Evolutionary conservation across 1,140 invertebrate species (phyloP), one percentile per base, ranked within the genome.

Genomic region (Homarus americanus): DNA sequence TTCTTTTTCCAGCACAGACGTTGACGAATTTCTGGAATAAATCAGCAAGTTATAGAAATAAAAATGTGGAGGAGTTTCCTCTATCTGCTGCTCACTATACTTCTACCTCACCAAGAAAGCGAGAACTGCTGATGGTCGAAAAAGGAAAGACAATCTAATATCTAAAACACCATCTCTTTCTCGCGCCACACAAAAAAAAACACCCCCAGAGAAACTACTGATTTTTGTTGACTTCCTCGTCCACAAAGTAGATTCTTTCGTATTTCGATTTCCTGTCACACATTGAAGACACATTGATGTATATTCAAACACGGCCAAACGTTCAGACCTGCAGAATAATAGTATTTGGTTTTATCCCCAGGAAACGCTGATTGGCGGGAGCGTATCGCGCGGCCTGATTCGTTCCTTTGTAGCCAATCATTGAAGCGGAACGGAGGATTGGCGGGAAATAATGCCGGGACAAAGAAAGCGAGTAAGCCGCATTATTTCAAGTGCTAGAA

Each of bases 381-480:
- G 91, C 85, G 86, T 88, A 80, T 89, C 85, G 91, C 91, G 86
- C 76, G 78, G 78, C 91, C 85, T 92, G 86, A 92, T 92, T 92
- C 85, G 91, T 92, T 80, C 91, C 86, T 88, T 92, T 92, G 91
- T 92, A 72, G 91, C 91, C 91, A 92, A 92, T 92, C 91, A 92
- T 83, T 92, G 91, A 89, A 85, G 91, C 91, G 91, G 79, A 92
- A 92, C 91, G 91, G 73, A 79, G 91, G 86, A 92, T 88, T 87
- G 91, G 91, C 91, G 86, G 91, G 91, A 89, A 92, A 92, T 92
- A 92, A 92, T 88, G 79, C 34, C 82, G 24, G 80, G 86, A 89
- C 85, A 83, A 88, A 88, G 79, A 83, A 92, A 87, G 44, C 44
- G 44, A 78, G 78, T 76, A 83, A 83, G 91, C 72, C 86, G 91